Evolutionary conservation across 2,797 vertebrate genomes (phyloP), one percentile per base, ranked within the genome.

Genomic region (Pteronotus mesoamericanus): DNA sequence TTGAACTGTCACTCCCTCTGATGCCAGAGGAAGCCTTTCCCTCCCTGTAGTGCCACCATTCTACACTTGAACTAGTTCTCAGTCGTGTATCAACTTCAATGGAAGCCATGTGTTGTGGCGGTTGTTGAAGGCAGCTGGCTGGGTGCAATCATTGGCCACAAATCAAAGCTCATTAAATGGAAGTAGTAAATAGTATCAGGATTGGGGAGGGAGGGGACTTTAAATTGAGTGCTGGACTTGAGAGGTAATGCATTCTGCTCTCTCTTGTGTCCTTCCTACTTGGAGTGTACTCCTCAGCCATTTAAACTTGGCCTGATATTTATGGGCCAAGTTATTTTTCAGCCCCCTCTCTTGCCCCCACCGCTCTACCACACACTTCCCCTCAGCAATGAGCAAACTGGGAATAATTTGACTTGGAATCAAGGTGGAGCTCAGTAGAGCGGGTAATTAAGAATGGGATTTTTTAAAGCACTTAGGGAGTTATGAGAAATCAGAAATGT

Each of bases 341-440:
- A 82, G 71, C 66, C 46, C 68, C 19, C 15, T 75, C 21, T 69
- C 9, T 53, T 48, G 48, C 5, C 55, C 79, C 59, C 39, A 9
- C 10, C 86, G 44, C 24, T 42, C 19, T 39, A n/a, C 66, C 64
- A 94, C 94, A 96, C 95, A 97, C 98, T 94, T 93, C 95, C 96
- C 95, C 97, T 96, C 55, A 19, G 80, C 85, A 95, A 24, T 87
- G 97, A 97, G 97, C 96, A 97, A 96, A 97, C 94, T 97, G 97
- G 96, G 98, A 98, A 97, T 98, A 98, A 98, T 98, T 96, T 97
- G 97, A 98, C 95, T 98, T 95, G 97, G 98, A 98, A 98, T 98
- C 97, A 98, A 98, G 97, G 98, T 98, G 97, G 96, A 97, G 93
- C 87, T 98, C 95, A 86, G 91, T 96, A 97, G 97, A 98, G 98